Conservation (phyloP, 2,113 vertebrate species). For the Dicentrarchus labrax region DNA sequence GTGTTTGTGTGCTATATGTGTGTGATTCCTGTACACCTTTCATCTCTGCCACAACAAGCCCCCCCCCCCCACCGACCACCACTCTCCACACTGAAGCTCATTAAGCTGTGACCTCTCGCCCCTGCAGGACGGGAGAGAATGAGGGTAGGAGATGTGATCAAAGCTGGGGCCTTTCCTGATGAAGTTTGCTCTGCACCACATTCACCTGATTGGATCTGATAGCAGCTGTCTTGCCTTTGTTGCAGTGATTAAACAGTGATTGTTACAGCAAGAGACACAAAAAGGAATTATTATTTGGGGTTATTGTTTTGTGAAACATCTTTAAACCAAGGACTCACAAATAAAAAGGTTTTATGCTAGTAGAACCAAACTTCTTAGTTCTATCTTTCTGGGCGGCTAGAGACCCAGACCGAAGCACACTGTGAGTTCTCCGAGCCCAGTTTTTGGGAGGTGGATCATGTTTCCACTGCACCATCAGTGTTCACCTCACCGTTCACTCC, state of each 20-base stretch:
- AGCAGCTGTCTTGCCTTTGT: slow-evolving; percentile 30
- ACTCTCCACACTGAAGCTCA: slow-evolving; percentile 66
- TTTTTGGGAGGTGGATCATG: not conserved
- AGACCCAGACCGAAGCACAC: not conserved
- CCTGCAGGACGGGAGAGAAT: slow-evolving; percentile 66
- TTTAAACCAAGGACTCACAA: not conserved
- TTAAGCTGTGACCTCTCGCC: slow-evolving; percentile 76
- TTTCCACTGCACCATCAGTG: slow-evolving; percentile 3
- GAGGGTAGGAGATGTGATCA: slow-evolving; percentile 74
- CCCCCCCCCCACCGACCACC: not conserved
- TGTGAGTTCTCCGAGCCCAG: not conserved
- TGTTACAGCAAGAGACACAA: slow-evolving; percentile 7
- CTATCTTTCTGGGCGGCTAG: not conserved
- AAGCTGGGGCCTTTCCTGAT: slow-evolving; percentile 69
- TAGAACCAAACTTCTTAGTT: not conserved
- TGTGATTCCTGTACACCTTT: slow-evolving; percentile 65
- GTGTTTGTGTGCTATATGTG: slow-evolving; percentile 44
- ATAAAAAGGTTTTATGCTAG: not conserved
- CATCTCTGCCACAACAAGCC: slow-evolving; percentile 56
- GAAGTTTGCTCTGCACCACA: slow-evolving; percentile 48
- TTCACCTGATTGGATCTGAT: slow-evolving; percentile 61
- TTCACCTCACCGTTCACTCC: slow-evolving; percentile 13
- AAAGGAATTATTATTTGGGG: not conserved
- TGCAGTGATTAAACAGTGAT: slow-evolving; percentile 16
- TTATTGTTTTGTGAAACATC: not conserved